phyloP scores from a whole-genome alignment of 2,888 invertebrate genomes.

The Lithophane semibrunnea region DNA sequence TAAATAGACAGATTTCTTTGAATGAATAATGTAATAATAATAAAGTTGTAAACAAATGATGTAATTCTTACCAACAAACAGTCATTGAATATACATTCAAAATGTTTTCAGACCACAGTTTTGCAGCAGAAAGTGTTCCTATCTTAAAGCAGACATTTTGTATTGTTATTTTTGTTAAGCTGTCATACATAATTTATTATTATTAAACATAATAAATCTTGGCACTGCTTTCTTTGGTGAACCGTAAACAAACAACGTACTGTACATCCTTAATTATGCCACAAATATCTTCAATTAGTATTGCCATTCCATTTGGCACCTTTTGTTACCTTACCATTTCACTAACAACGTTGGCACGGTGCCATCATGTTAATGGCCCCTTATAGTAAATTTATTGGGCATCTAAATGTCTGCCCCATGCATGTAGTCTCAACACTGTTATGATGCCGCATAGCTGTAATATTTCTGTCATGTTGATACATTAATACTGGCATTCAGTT shows the following conservation, averaged over 20 bases:
- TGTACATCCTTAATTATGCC: constrained; percentile 40
- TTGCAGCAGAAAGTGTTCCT: not conserved
- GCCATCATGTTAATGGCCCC: constrained; percentile 60
- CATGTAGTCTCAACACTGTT: constrained; percentile 31
- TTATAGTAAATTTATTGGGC: constrained; percentile 59
- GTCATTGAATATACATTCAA: not conserved
- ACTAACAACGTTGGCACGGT: constrained; percentile 55
- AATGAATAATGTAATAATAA: constrained; percentile 23
- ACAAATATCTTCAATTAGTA: constrained; percentile 60
- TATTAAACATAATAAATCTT: constrained; percentile 15
- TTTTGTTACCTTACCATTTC: constrained; percentile 62
- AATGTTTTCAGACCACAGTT: not conserved
- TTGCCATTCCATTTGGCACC: constrained; percentile 58
- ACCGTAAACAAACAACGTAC: constrained; percentile 24
- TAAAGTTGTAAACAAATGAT: constrained; percentile 3
- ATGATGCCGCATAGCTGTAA: constrained; percentile 34
- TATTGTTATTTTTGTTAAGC: not conserved
- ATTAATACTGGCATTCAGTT: constrained; percentile 37
- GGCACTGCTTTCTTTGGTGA: not conserved
- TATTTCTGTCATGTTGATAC: constrained; percentile 52
- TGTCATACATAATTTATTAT: not conserved
- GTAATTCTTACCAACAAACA: constrained; percentile 1
- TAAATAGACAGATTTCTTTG: not conserved
- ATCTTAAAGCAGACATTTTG: not conserved
- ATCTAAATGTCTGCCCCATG: constrained; percentile 50